Percentiles rank a stretch among this genome's conserved stretches.
These are phyloP conservation scores for Hololepta plana DNA, from an alignment of 2,888 invertebrate genomes.

Conservation along the genomic window DNA sequence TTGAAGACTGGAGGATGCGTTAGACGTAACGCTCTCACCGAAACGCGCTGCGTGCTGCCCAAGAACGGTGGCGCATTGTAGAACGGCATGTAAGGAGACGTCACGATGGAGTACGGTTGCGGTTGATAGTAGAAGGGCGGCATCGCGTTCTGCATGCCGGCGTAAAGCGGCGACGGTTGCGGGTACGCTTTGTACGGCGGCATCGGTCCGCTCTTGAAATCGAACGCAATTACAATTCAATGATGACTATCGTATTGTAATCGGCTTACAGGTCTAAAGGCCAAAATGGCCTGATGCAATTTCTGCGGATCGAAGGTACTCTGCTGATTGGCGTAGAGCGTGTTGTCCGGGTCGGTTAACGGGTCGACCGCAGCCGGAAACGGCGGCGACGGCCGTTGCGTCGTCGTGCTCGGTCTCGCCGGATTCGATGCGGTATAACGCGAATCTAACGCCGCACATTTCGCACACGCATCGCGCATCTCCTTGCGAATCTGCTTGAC, in stretches of 20 bases:
- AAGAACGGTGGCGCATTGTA: constrained; percentile 21
- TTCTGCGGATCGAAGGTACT: constrained; percentile 29
- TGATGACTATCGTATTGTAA: constrained; percentile 3
- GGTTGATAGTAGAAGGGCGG: constrained; percentile 7
- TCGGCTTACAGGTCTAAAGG: constrained; percentile 34
- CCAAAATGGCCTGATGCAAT: constrained; percentile 34
- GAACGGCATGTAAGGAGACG: constrained; percentile 23
- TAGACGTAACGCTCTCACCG: constrained; percentile 6
- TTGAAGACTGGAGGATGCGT: not conserved
- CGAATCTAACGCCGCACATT: constrained; percentile 39
- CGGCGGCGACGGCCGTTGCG: constrained; percentile 8
- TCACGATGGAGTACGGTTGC: constrained; percentile 11
- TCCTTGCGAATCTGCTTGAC: constrained; percentile 48
- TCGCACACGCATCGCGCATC: constrained; percentile 45
- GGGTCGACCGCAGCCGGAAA: constrained; percentile 8
- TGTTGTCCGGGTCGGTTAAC: constrained; percentile 12
- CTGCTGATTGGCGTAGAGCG: constrained; percentile 13
- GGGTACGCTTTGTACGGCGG: constrained; percentile 33
- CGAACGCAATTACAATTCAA: not conserved
- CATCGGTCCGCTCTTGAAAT: constrained; percentile 4
- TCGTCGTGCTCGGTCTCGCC: constrained; percentile 8
- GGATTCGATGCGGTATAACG: constrained; percentile 10
- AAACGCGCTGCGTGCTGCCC: constrained; percentile 8
- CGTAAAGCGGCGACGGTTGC: constrained; percentile 17
- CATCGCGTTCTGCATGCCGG: too few relatives aligned